phyloP scores from a whole-genome alignment of 2,113 vertebrate species.

The Macroglossus sobrinus region DNA sequence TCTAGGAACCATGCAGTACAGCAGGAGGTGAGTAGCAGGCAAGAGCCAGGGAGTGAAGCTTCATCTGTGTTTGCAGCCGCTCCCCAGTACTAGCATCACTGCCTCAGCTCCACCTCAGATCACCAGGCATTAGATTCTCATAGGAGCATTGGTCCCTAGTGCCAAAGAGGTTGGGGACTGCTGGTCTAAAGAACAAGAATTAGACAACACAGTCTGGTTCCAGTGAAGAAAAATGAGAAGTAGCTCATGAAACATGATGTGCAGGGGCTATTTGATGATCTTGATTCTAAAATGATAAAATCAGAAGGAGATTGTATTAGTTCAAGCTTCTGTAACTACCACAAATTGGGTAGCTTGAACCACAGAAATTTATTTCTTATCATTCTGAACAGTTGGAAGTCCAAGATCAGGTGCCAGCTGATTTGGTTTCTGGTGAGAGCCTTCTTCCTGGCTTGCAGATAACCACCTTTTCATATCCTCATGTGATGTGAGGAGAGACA shows the following conservation, averaged over 20 bases:
- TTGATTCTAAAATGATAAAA: background rate
- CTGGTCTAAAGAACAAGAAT: background rate
- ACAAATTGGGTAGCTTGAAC: background rate
- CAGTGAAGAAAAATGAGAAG: background rate
- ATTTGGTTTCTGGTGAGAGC: background rate
- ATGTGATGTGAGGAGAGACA: background rate
- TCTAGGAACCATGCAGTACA: too few relatives aligned
- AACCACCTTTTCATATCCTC: too few relatives aligned
- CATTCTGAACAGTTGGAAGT: background rate
- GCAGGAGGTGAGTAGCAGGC: too few relatives aligned
- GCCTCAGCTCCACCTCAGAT: too few relatives aligned
- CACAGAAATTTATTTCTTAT: background rate
- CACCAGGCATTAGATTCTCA: too few relatives aligned
- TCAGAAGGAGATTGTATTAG: background rate
- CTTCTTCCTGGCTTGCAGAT: background rate
- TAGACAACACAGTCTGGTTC: background rate
- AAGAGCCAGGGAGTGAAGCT: too few relatives aligned
- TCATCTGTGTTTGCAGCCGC: too few relatives aligned
- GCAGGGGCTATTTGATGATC: background rate
- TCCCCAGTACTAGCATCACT: too few relatives aligned
- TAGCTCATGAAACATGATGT: background rate
- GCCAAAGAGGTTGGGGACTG: too few relatives aligned
- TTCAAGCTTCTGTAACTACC: background rate
- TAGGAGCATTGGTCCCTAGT: too few relatives aligned
- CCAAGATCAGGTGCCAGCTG: background rate